Evolutionary conservation across 2,113 vertebrate genomes (phyloP).

Genomic region (Podarcis muralis): DNA sequence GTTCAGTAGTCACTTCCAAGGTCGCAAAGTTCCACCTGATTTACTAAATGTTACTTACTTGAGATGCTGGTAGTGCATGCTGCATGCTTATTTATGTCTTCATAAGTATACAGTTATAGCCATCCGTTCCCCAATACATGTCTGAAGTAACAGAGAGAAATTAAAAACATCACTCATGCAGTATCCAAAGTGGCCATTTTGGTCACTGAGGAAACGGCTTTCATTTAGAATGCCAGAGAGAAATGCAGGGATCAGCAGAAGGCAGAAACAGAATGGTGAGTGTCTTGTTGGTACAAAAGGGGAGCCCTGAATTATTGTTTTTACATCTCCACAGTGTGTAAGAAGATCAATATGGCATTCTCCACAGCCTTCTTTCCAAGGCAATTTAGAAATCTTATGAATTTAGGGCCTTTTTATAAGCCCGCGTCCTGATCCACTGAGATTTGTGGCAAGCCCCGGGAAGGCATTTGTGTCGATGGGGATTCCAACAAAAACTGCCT

Average conservation of each 20-base stretch:
- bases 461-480: background rate
- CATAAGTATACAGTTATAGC: constrained; percentile 39
- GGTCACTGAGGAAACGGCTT: constrained; percentile 47
- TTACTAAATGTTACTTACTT: constrained; percentile 37
- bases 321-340: background rate
- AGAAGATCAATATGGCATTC: constrained; percentile 47
- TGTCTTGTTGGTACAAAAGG: constrained; percentile 45
- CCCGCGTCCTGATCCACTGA: background rate
- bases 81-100: constrained; percentile 48
- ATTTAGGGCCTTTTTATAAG: constrained; percentile 12
- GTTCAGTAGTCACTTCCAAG: constrained; percentile 35
- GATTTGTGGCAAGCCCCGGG: background rate
- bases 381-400: background rate
- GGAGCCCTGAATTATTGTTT: constrained; percentile 46
- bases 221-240: constrained; percentile 48
- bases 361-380: constrained; percentile 1
- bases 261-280: constrained; percentile 16
- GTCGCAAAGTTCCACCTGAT: constrained; percentile 32
- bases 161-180: constrained; percentile 63
- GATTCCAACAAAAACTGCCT: background rate
- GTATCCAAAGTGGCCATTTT: constrained; percentile 53
- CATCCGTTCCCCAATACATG: constrained; percentile 50
- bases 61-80: constrained; percentile 29
- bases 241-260: constrained; percentile 60
- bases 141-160: constrained; percentile 58